A percentile compares a stretch with the other conserved stretches of the same genome.
These are phyloP conservation scores for Microctenopoma stevenorrisi DNA, from an alignment of 2,797 vertebrate species.

Conservation along the genomic window DNA sequence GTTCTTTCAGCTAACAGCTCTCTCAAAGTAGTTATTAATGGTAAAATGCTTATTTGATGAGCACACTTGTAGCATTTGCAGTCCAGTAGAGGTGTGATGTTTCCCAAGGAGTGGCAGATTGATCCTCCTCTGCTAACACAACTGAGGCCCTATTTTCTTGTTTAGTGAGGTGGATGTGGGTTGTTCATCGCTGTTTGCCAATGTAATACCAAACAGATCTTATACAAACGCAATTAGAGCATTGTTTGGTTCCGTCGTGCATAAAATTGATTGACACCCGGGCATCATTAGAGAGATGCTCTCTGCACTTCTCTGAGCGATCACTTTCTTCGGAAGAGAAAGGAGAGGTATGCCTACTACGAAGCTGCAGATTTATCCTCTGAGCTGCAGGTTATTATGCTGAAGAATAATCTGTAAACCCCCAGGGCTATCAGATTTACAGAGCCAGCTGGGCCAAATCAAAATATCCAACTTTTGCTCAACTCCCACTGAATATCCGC, in stretches of 20 bases:
- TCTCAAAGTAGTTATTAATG: slow-evolving; percentile 64
- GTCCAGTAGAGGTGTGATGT: slow-evolving; percentile 65
- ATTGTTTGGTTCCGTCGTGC: slow-evolving; percentile 61
- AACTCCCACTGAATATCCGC: slow-evolving; percentile 18
- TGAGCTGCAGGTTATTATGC: slow-evolving; percentile 43
- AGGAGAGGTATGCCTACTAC: slow-evolving; percentile 29
- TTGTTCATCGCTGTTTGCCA: slow-evolving; percentile 72
- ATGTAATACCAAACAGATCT: slow-evolving; percentile 69
- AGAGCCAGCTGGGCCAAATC: slow-evolving; percentile 25
- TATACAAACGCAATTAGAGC: slow-evolving; percentile 75
- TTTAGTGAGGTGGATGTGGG: slow-evolving; percentile 74
- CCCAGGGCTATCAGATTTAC: slow-evolving; percentile 34
- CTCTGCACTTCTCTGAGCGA: slow-evolving; percentile 43
- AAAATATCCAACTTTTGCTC: slow-evolving; percentile 45
- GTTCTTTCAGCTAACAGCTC: slow-evolving; percentile 56
- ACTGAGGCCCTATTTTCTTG: slow-evolving; percentile 70
- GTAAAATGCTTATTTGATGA: slow-evolving; percentile 61
- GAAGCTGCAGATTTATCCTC: slow-evolving; percentile 55
- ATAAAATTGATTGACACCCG: slow-evolving; percentile 66
- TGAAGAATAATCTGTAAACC: slow-evolving; percentile 47
- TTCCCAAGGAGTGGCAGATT: slow-evolving; percentile 71
- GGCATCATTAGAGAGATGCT: slow-evolving; percentile 41
- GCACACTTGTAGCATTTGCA: slow-evolving; percentile 60
- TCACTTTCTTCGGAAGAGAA: slow-evolving; percentile 37
- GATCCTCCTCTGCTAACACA: slow-evolving; percentile 66